Evolutionary conservation across 1,140 invertebrate species (phyloP).

Genomic region (Heliconius melpomene): DNA sequence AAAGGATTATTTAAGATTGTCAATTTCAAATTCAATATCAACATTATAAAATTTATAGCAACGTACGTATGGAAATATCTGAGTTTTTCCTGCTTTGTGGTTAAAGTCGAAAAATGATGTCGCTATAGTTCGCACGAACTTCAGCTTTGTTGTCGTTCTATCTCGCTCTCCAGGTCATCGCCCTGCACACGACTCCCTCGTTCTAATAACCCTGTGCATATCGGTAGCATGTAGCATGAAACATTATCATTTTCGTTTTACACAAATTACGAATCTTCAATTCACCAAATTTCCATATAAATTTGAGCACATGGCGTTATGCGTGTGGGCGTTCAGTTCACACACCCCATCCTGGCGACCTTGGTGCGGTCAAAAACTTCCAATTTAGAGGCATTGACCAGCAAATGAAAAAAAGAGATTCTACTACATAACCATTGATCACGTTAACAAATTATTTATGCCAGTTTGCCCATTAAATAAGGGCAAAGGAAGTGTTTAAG

Average conservation of each 20-base stretch:
- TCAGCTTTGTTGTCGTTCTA: slow-evolving; percentile 77
- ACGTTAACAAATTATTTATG: slow-evolving; percentile 68
- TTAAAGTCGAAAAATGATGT: slow-evolving; percentile 46
- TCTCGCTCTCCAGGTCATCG: slow-evolving; percentile 77
- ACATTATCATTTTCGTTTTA: slow-evolving; percentile 54
- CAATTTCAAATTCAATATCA: not conserved
- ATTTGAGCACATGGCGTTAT: slow-evolving; percentile 20
- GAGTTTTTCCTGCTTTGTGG: slow-evolving; percentile 36
- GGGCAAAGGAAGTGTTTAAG: slow-evolving; percentile 66
- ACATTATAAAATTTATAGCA: not conserved
- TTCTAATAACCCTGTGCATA: slow-evolving; percentile 76
- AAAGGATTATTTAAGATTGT: not conserved
- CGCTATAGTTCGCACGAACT: slow-evolving; percentile 66
- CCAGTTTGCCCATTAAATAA: slow-evolving; percentile 63
- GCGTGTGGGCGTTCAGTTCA: slow-evolving; percentile 56
- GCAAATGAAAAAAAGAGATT: slow-evolving; percentile 43
- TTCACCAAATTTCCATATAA: slow-evolving; percentile 22
- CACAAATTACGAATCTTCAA: slow-evolving; percentile 22
- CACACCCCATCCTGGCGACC: slow-evolving; percentile 62
- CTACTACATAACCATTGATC: slow-evolving; percentile 46
- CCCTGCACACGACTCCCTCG: slow-evolving; percentile 69
- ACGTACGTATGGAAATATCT: not conserved
- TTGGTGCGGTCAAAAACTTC: slow-evolving; percentile 68
- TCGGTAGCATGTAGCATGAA: slow-evolving; percentile 56
- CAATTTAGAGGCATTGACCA: slow-evolving; percentile 61